A percentile compares a stretch with the other conserved stretches of the same genome.
These are phyloP conservation scores for Salarias fasciatus DNA, from an alignment of 2,797 vertebrate species.

Conservation along the genomic window DNA sequence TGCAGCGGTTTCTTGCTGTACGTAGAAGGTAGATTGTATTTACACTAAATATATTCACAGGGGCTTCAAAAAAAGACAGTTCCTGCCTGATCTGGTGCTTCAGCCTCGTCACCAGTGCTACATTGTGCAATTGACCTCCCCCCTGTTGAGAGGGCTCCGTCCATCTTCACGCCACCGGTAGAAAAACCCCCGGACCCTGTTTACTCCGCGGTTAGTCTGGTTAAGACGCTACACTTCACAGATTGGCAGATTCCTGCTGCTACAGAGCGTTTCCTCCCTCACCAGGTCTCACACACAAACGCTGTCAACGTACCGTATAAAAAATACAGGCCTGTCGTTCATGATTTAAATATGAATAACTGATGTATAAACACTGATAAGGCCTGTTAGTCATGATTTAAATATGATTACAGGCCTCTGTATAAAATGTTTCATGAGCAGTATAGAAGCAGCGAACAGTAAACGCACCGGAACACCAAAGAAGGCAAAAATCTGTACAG, in stretches of 20 bases:
- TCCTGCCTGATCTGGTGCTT: constrained; percentile 43
- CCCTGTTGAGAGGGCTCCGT: constrained; percentile 9
- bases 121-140: constrained; percentile 66
- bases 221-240: constrained; percentile 51
- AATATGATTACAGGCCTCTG: constrained; percentile 82
- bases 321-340: constrained; percentile 81
- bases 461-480: constrained; percentile 41
- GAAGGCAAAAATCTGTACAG: constrained; percentile 69
- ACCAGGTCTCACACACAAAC: constrained; percentile 34
- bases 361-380: constrained; percentile 75
- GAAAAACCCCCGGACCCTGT: constrained; percentile 41
- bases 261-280: constrained; percentile 31
- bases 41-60: constrained; percentile 47
- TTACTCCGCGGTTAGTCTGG: constrained; percentile 49
- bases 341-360: constrained; percentile 85
- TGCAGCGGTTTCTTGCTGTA: constrained; percentile 49
- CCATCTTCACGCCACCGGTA: too few species aligned
- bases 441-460: constrained; percentile 72
- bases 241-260: constrained; percentile 55
- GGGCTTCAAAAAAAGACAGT: constrained; percentile 36
- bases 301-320: constrained; percentile 44
- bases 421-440: constrained; percentile 72
- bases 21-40: constrained; percentile 17
- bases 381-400: constrained; percentile 84
- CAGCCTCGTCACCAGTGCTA: constrained; percentile 64